Evolutionary conservation across 2,113 vertebrate species (phyloP).

Genomic region (Eclectus roratus): DNA sequence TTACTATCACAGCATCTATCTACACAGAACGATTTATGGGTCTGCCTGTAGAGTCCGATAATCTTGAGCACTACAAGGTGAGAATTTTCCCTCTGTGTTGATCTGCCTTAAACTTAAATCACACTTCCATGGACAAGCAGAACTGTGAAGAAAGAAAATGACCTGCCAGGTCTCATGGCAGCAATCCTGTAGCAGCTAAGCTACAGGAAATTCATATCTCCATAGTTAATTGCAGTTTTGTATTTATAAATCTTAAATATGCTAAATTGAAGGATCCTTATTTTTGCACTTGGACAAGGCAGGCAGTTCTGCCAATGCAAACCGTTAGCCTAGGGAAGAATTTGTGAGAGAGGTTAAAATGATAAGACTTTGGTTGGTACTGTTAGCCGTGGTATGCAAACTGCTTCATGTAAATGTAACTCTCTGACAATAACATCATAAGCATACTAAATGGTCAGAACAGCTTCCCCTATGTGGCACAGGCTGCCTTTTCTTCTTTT

Average conservation of each 20-base stretch:
- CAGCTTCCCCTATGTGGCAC: neutral
- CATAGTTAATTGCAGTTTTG: neutral
- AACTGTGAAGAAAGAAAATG: neutral
- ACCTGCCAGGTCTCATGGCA: neutral
- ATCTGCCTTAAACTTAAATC: neutral
- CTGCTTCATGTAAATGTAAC: neutral
- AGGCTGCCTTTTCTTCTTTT: neutral
- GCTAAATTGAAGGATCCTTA: neutral
- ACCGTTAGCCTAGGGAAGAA: neutral
- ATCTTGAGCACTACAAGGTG: constrained; percentile 88
- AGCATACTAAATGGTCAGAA: neutral
- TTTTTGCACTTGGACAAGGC: neutral
- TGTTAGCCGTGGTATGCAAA: neutral
- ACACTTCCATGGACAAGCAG: neutral
- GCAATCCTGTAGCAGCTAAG: neutral
- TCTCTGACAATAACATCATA: neutral
- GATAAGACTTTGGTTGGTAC: neutral
- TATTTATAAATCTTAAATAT: neutral
- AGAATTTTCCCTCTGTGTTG: constrained; percentile 55
- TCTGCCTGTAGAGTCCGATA: constrained; percentile 82
- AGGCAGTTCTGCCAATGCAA: neutral
- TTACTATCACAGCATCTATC: constrained; percentile 75
- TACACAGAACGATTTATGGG: constrained; percentile 97
- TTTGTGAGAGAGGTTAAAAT: neutral
- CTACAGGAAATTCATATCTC: neutral